Base-by-base conservation (phyloP, 1,140 invertebrate genomes). In the Pteromalus puparum region DNA sequence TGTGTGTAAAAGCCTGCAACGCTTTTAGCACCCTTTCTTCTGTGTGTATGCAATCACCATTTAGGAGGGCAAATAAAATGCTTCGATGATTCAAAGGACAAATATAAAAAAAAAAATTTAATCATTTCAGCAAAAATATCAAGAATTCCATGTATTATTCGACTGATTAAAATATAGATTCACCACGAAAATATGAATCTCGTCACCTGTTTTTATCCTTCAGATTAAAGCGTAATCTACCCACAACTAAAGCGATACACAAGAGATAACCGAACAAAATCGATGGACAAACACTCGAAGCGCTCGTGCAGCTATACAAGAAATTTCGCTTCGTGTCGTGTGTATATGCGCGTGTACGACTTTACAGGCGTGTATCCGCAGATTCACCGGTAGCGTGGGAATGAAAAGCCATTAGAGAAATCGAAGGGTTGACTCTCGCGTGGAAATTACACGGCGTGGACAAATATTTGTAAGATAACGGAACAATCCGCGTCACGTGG, bases 181-280 rank as follows among this genome's bases (percentile, higher is more conserved):
- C 38, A 42, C 9, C 7, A 42, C 9, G 4, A 1, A 48, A 48
- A 48, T 18, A 15, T 4, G 46, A 48, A 48, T 48, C 30, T 34
- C 2, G 13, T 48, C 42, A 1, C 46, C 72, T 5, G 18, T 61
- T 18, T n/a, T 61, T 61, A 61, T 61, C 4, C 18, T 18, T 5
- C 6, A 61, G 21, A 61, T 61, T 61, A 61, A 61, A 61, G 7
- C 3, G 53, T 21, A n/a, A 61, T 61, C 15, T 6, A 61, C 53
- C 18, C 18, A 7, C 61, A 5, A 10, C 30, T 78, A 78, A 38
- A 34, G 80, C 81, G 85, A 84, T 85, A 85, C 84, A 67, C 21
- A 42, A n/a, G 84, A 76, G 89, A 90, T 90, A 90, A 89, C 82
- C 24, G 24, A n/a, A 6, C 24, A 5, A 70, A 90, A 89, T 89